Conservation (phyloP, 2,797 vertebrate genomes). For the Garrulus glandarius region DNA sequence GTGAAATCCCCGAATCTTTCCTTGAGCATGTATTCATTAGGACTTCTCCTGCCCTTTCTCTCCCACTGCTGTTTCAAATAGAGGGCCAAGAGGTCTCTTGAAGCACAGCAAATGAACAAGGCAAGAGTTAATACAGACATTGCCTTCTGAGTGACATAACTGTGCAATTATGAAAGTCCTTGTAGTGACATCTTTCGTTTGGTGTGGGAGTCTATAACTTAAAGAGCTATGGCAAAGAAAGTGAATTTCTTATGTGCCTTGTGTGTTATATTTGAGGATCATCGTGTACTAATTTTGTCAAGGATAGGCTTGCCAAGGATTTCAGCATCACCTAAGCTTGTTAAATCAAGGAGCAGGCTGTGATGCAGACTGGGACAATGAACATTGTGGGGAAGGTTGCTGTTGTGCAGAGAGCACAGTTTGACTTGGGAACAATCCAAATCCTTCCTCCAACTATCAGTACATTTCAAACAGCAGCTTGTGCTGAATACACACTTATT, state of each 20-base stretch:
- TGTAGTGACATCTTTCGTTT: neutral
- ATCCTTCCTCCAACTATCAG: neutral
- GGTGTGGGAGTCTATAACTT: neutral
- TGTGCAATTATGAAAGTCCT: neutral
- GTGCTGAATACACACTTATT: neutral
- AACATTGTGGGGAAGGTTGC: neutral
- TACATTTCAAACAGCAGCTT: constrained; percentile 1
- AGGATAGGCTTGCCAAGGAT: neutral
- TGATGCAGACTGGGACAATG: neutral
- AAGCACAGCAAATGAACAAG: neutral
- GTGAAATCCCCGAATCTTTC: neutral
- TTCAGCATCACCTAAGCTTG: neutral
- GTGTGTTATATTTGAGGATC: neutral
- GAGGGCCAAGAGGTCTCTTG: neutral
- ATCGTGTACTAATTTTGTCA: neutral
- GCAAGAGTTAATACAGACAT: neutral
- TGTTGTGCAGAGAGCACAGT: neutral
- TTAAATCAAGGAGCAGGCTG: neutral
- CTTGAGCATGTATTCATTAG: neutral
- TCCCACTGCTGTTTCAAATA: neutral
- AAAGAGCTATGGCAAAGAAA: neutral
- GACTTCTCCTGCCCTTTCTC: neutral
- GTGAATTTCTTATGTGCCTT: neutral
- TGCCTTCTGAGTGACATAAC: neutral
- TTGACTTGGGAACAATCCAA: constrained; percentile 15